Conservation (phyloP, 2,888 invertebrate genomes). For the Criorhina ranunculi region DNA sequence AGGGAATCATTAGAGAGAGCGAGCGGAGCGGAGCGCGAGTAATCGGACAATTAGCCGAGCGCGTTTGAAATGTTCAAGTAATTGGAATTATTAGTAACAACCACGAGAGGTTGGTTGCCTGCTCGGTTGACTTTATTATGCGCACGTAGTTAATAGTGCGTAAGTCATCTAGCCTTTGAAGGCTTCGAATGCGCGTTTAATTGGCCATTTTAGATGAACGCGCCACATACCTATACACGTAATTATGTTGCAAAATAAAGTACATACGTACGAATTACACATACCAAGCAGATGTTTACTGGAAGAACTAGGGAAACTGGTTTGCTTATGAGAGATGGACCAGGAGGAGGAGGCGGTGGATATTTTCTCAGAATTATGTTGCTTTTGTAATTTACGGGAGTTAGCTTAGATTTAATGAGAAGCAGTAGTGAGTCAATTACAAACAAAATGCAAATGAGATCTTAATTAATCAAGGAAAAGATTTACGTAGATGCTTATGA, state of each 20-base stretch:
- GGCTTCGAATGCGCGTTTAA: constrained; percentile 69
- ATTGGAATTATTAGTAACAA: constrained; percentile 72
- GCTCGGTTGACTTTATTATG: constrained; percentile 53
- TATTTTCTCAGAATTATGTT: constrained; percentile 51
- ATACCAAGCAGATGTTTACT: constrained; percentile 29
- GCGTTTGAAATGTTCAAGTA: constrained; percentile 71
- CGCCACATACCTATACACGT: constrained; percentile 21
- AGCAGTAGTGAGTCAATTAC: constrained; percentile 44
- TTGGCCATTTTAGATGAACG: constrained; percentile 63
- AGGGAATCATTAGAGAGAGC: constrained; percentile 28
- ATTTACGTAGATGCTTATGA: constrained; percentile 33
- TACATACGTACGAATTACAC: no score
- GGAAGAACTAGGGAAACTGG: constrained; percentile 47
- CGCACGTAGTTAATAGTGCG: constrained; percentile 69
- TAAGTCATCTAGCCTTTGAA: constrained; percentile 62
- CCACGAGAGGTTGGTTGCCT: constrained; percentile 49
- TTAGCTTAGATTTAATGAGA: constrained; percentile 21
- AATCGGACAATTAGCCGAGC: constrained; percentile 69
- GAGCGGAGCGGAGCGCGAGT: constrained; percentile 20
- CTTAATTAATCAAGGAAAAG: constrained; percentile 68
- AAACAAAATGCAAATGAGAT: constrained; percentile 67
- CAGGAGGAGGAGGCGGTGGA: background rate
- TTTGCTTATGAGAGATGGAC: constrained; percentile 1
- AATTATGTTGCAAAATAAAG: constrained; percentile 68
- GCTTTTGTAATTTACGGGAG: constrained; percentile 49